Percentiles rank a stretch among this genome's conserved stretches.
phyloP scores from a whole-genome alignment of 2,888 invertebrate genomes.

The Scotopteryx bipunctaria region DNA sequence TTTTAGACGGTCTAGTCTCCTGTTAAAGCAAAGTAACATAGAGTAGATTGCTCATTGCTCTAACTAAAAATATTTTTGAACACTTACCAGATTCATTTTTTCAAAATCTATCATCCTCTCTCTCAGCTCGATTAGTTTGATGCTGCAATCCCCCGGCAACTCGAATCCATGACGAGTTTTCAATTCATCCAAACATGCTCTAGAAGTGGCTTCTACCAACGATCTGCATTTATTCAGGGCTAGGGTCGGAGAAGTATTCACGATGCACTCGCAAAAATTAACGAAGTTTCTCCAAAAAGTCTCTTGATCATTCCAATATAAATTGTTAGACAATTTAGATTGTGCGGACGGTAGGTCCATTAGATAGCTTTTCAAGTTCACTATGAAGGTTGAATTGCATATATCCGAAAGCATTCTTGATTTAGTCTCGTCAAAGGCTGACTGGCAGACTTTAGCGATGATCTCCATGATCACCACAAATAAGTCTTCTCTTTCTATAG shows the following conservation, averaged over 20 bases:
- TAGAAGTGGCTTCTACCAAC: slow-evolving; percentile 56
- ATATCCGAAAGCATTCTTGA: slow-evolving; percentile 57
- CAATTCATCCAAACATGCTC: slow-evolving; percentile 55
- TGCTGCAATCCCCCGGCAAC: slow-evolving; percentile 45
- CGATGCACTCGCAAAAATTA: slow-evolving; percentile 59
- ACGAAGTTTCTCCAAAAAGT: slow-evolving; percentile 66
- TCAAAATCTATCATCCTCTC: slow-evolving; percentile 48
- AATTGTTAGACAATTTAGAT: slow-evolving; percentile 36
- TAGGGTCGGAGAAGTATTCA: slow-evolving; percentile 59
- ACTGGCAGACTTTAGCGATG: slow-evolving; percentile 61
- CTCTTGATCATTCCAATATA: slow-evolving; percentile 64
- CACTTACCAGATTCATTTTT: slow-evolving; percentile 50
- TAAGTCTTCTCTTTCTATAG: slow-evolving; percentile 56
- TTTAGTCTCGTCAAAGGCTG: slow-evolving; percentile 62
- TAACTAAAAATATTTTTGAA: too few species aligned
- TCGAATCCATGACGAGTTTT: slow-evolving; percentile 49
- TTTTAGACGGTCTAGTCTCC: slow-evolving; percentile 9
- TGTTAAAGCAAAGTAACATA: slow-evolving; percentile 11
- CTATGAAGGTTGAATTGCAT: slow-evolving; percentile 62
- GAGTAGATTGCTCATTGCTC: too few species aligned
- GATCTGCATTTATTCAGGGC: slow-evolving; percentile 61
- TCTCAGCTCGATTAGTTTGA: slow-evolving; percentile 49
- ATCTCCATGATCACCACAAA: slow-evolving; percentile 65
- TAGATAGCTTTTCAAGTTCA: slow-evolving; percentile 55
- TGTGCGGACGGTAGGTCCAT: slow-evolving; percentile 59